Conservation (phyloP, 1,140 invertebrate species). For the Ruditapes philippinarum region DNA sequence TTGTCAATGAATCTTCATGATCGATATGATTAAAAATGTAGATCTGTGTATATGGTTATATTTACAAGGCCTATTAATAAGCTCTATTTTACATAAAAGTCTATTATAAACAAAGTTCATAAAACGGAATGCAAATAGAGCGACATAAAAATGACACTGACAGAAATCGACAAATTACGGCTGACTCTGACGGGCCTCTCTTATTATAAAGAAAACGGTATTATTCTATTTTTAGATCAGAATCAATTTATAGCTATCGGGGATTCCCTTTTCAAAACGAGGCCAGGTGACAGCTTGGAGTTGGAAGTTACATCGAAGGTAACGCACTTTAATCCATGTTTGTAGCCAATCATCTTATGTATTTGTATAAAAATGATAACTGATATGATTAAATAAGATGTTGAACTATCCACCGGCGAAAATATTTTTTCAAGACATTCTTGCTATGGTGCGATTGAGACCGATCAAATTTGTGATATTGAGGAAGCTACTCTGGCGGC, state of each 20-base stretch:
- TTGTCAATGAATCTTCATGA: no score
- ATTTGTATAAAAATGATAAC: neutral
- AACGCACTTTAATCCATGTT: constrained; percentile 52
- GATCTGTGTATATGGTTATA: no score
- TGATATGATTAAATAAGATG: neutral
- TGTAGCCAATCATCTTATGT: constrained; percentile 4
- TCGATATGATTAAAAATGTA: no score
- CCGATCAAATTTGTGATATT: constrained; percentile 25
- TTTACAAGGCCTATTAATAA: no score
- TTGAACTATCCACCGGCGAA: neutral
- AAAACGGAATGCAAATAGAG: no score
- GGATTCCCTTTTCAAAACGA: constrained; percentile 54
- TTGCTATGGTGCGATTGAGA: neutral
- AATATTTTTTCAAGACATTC: constrained; percentile 39
- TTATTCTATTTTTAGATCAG: constrained; percentile 42
- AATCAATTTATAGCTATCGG: constrained; percentile 2
- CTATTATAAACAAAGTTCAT: no score
- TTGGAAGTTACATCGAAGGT: constrained; percentile 49
- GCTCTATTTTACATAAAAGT: no score
- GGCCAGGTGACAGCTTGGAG: constrained; percentile 31
- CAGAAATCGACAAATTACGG: no score
- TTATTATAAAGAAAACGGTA: no score
- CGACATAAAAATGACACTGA: no score
- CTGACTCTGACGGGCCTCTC: constrained; percentile 7
- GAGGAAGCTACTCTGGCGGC: constrained; percentile 13